Percentiles rank a stretch among this genome's conserved stretches.
Conservation (phyloP, 2,888 invertebrate species). For the Chrysolina haemoptera region DNA sequence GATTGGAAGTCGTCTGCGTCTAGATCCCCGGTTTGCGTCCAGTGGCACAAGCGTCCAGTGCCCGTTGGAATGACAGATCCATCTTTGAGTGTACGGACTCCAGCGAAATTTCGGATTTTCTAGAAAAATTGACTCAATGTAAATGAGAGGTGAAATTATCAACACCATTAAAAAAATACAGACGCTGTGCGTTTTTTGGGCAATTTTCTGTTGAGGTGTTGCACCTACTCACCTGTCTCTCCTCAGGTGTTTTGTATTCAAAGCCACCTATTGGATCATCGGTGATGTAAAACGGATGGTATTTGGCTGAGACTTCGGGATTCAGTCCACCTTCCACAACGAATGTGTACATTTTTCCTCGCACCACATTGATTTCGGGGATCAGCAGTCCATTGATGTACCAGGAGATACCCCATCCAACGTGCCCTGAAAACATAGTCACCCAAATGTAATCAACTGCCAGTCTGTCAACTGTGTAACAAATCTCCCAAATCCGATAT, state of each 20-base stretch:
- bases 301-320: slow-evolving; percentile 84
- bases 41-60: slow-evolving; percentile 88
- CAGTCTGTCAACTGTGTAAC: too few relatives aligned
- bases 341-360: slow-evolving; percentile 90
- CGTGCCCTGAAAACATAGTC: slow-evolving; percentile 78
- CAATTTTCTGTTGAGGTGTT: not conserved
- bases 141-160: too few relatives aligned
- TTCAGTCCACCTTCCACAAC: slow-evolving; percentile 90
- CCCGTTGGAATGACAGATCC: slow-evolving; percentile 84
- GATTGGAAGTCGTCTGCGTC: slow-evolving; percentile 89
- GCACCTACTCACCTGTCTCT: slow-evolving; percentile 77
- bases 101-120: slow-evolving; percentile 88
- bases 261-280: slow-evolving; percentile 94
- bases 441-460: not conserved
- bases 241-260: slow-evolving; percentile 85
- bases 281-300: slow-evolving; percentile 95
- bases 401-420: slow-evolving; percentile 96
- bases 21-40: slow-evolving; percentile 83
- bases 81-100: slow-evolving; percentile 79
- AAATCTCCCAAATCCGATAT: too few relatives aligned
- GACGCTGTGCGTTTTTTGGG: too few relatives aligned
- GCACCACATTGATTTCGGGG: slow-evolving; percentile 90
- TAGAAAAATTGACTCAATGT: slow-evolving; percentile 62
- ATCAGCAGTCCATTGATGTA: slow-evolving; percentile 94
- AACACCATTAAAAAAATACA: too few relatives aligned